Evolutionary conservation across 2,888 invertebrate species (phyloP), one percentile per base, ranked within the genome.

Genomic region (Eremobia ochroleuca): DNA sequence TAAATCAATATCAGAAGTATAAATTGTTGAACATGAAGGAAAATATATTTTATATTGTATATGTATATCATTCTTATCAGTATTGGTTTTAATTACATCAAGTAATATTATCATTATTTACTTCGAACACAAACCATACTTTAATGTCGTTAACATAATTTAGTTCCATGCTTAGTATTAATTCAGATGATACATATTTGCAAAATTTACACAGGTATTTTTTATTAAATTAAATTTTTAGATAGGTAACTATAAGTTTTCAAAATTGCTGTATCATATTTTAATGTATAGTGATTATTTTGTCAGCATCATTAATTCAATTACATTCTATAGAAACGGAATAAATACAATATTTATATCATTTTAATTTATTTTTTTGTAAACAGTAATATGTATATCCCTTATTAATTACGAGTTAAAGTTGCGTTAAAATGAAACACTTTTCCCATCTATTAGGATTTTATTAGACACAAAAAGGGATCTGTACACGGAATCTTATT

Each of bases 291-390:
- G 89, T 91, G 85, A 91, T 93, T 92, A 92, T 93, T 94, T 94
- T 92, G 89, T 93, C 93, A 93, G 92, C 91, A 91, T 94, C 92
- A 94, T 94, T 92, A 93, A 81, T 94, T 92, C 94, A 92, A 93
- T 92, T 93, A 93, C 93, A 94, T 94, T 91, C 92, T 94, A 93
- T 94, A 92, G 91, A 93, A 94, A 94, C 92, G 88, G 93, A 95
- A 94, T 95, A 94, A 94, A 93, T 94, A 93, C 90, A 92, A 93
- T 94, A 95, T 95, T 94, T 95, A 94, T 94, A 95, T 93, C 92
- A 94, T 85, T 88, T 79, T 77, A 68, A 87, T 89, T 88, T 90
- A 88, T 91, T 87, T 88, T 88, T 55, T 90, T 88, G 66, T 67
- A 55, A 64, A 37, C 43, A 74, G 4, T 28, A 13, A 43, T 70